These are phyloP conservation scores for Heterotis niloticus DNA, from an alignment of 2,113 vertebrate genomes.

Conservation along the genomic window DNA sequence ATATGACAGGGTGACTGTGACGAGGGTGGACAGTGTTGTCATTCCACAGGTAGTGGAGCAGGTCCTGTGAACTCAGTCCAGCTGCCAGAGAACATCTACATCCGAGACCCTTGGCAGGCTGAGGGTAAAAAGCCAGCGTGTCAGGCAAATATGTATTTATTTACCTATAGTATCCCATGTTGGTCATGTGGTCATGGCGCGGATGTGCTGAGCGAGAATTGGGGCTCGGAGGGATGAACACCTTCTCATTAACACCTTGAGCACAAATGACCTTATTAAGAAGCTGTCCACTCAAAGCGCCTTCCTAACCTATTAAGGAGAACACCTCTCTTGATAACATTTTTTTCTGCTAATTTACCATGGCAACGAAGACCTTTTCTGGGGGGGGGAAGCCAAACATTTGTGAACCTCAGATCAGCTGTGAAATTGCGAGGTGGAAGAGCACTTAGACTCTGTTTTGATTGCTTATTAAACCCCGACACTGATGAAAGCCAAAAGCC, in stretches of 20 bases:
- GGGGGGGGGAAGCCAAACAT: neutral
- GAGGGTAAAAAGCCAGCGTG: too few species aligned
- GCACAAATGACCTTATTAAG: conserved; percentile 31
- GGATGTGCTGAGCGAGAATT: neutral
- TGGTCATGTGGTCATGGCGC: too few species aligned
- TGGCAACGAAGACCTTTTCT: neutral
- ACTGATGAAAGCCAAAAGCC: conserved; percentile 4
- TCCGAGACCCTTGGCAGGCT: too few species aligned
- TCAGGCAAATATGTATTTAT: too few species aligned
- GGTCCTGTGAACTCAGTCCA: too few species aligned
- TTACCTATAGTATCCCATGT: too few species aligned
- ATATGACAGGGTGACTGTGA: too few species aligned
- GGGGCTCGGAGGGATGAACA: neutral
- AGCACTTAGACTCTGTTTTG: too few species aligned
- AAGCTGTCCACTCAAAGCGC: conserved; percentile 27
- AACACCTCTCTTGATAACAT: neutral
- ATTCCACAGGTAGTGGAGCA: too few species aligned
- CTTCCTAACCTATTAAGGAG: conserved; percentile 21
- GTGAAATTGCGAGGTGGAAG: neutral
- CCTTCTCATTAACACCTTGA: conserved; percentile 5
- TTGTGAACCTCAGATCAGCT: neutral
- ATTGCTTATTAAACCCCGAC: neutral
- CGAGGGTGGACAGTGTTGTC: too few species aligned
- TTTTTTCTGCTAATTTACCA: conserved; percentile 6
- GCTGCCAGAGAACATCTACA: too few species aligned